Evolutionary conservation across 2,888 invertebrate species (phyloP).

Genomic region (Pandemis corylana): DNA sequence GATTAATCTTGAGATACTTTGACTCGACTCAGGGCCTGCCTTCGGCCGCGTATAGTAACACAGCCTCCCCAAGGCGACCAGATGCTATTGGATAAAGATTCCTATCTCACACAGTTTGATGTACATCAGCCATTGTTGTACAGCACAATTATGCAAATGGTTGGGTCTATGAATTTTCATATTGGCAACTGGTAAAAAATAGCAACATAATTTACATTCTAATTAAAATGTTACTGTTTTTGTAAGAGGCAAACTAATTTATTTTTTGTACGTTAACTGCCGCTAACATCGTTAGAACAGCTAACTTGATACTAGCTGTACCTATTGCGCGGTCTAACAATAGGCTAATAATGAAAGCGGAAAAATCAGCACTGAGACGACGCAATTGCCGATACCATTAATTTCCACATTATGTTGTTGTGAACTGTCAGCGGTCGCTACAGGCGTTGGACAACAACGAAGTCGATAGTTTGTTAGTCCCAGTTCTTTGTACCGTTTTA

Average conservation of each 20-base stretch:
- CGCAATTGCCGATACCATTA: constrained; percentile 50
- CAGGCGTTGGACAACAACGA: constrained; percentile 43
- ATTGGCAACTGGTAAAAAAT: constrained; percentile 30
- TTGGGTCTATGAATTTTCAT: constrained; percentile 26
- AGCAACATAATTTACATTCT: constrained; percentile 59
- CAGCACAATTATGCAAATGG: constrained; percentile 36
- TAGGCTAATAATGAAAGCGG: constrained; percentile 56
- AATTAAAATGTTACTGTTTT: constrained; percentile 77
- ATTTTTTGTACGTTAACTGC: constrained; percentile 63
- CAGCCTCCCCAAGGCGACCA: constrained; percentile 19
- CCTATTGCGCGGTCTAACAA: constrained; percentile 51
- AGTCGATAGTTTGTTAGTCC: constrained; percentile 40
- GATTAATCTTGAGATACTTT: constrained; percentile 1
- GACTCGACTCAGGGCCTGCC: constrained; percentile 3
- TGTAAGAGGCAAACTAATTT: constrained; percentile 71
- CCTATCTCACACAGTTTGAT: constrained; percentile 24
- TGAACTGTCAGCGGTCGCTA: constrained; percentile 48
- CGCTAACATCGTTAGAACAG: constrained; percentile 45
- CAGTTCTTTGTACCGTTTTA: constrained; percentile 44
- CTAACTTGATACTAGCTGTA: constrained; percentile 42
- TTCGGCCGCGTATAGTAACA: constrained; percentile 3
- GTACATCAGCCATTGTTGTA: constrained; percentile 36
- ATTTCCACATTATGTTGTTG: constrained; percentile 51
- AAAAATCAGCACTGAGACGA: constrained; percentile 48
- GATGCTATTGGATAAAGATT: constrained; percentile 22